Base-by-base conservation (phyloP, 1,140 invertebrate species). In the Lepidurus couesii region DNA sequence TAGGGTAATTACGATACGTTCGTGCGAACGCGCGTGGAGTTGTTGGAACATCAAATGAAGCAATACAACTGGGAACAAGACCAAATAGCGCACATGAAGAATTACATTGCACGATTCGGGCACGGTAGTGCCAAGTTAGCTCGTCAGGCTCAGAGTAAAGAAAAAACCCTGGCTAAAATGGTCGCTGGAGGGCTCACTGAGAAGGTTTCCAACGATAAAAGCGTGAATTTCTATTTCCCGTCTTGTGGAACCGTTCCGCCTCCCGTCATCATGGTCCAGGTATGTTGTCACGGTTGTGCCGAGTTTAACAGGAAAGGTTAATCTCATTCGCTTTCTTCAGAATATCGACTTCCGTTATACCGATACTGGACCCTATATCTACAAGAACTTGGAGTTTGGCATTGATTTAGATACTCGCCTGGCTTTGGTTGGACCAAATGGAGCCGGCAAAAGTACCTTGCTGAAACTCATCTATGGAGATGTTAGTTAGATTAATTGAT, bases 51-150 rank as follows among this genome's bases (percentile, higher is more conserved):
- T 87, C 98, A 99, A 87, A 95, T 93, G 88, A 99, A 99, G 85
- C 94, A 97, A 81, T 99, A 99, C 85, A 96, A 98, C 82, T 99
- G 97, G 98, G 97, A 99, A 86, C 98, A 99, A 85, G 96, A 98
- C 87, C 97, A 99, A 87, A 99, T 99, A 77, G 89, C 95, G 79
- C 95, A 99, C 83, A 99, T 99, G 98, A 84, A 94, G 90, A 98
- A 99, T 85, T 99, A 99, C 85, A 98, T 99, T 81, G 98, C 98
- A 0, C 87, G 98, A 77, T 99, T 99, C 87, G 98, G 98, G 90
- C 98, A 99, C 85, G 98, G 98, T 83, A 97, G 94, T 74, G 97
- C 97, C 0, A 99, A 99, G 87, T 86, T 99, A 65, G 98, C 98
- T 0, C 88, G 97, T 79, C 98, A 99, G 85, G 98, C 98, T 74